Conservation (phyloP, 2,113 vertebrate species). For the Sphyrna mokarran region DNA sequence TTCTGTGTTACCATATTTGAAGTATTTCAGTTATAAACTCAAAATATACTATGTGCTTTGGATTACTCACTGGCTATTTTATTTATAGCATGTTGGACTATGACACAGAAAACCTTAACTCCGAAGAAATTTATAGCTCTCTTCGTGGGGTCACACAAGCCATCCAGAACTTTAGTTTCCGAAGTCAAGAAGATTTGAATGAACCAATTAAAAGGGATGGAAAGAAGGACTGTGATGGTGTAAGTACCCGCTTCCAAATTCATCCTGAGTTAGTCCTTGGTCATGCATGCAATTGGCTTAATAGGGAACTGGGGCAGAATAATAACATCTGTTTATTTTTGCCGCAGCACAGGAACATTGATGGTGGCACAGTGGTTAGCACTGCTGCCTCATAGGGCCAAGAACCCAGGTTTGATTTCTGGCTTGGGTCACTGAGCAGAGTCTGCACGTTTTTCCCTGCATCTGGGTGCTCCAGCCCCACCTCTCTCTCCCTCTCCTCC, state of each 20-base stretch:
- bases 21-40: not conserved
- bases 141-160: slow-evolving; percentile 94
- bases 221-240: slow-evolving; percentile 82
- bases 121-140: slow-evolving; percentile 97
- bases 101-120: slow-evolving; percentile 98
- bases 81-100: slow-evolving; percentile 85
- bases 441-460: no score
- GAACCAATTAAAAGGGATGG: slow-evolving; percentile 84
- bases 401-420: no score
- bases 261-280: not conserved
- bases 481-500: no score
- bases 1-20: slow-evolving; percentile 3
- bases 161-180: slow-evolving; percentile 96
- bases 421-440: no score
- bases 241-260: slow-evolving; percentile 53
- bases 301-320: not conserved
- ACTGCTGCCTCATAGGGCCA: no score
- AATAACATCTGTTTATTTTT: not conserved
- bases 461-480: no score
- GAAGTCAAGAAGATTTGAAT: slow-evolving; percentile 94
- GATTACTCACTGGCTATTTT: not conserved
- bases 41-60: not conserved
- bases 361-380: no score
- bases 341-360: not conserved
- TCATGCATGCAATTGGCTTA: not conserved